Evolutionary conservation across 2,113 vertebrate species (phyloP).

Genomic region (Chauna torquata): DNA sequence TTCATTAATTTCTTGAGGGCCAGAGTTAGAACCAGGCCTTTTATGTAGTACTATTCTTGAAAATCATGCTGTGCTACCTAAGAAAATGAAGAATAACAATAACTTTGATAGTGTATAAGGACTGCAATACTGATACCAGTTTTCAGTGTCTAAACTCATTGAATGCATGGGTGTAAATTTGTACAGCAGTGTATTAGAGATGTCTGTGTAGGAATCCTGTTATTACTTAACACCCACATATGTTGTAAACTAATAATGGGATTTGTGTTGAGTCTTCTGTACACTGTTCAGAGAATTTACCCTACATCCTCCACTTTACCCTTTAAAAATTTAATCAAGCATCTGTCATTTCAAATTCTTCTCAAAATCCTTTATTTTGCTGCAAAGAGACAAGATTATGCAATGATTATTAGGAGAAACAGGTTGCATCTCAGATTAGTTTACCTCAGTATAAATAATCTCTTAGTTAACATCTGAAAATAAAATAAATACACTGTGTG

Average conservation of each 20-base stretch:
- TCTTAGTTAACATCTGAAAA: not conserved
- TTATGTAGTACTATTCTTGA: not conserved
- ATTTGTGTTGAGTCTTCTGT: conserved; percentile 40
- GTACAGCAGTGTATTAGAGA: conserved; percentile 27
- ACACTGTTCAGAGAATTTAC: conserved; percentile 18
- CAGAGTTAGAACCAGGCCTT: not conserved
- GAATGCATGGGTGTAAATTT: conserved; percentile 25
- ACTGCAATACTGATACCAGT: not conserved
- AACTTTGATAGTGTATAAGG: not conserved
- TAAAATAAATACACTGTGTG: not conserved
- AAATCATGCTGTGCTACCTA: not conserved
- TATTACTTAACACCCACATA: conserved; percentile 46
- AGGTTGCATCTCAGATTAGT: not conserved
- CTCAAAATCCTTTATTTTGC: conserved; percentile 8
- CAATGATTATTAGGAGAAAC: not conserved
- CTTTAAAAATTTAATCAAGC: conserved; percentile 57
- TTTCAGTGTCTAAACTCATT: not conserved
- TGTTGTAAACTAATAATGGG: conserved; percentile 46
- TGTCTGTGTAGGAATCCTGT: not conserved
- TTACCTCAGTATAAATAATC: not conserved
- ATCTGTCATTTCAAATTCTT: conserved; percentile 21
- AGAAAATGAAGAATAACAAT: not conserved
- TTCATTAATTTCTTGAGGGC: not conserved
- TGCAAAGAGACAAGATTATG: not conserved
- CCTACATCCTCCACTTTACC: conserved; percentile 20